Conservation (phyloP, 2,888 invertebrate species). For the Unio pictorum region DNA sequence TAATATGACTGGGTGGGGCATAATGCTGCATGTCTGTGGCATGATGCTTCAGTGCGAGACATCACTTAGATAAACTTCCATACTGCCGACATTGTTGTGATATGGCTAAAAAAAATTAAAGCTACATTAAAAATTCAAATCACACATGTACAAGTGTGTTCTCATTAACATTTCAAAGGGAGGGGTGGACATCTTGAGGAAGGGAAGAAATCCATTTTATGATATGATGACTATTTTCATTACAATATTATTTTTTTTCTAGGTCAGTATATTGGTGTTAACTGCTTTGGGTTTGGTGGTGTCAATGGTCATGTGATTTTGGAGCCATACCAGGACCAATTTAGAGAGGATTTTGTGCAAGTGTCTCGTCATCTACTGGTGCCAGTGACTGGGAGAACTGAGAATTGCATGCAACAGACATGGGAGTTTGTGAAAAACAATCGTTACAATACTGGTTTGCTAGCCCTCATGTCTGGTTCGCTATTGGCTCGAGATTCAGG, state of each 20-base stretch:
- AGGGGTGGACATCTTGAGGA: no score
- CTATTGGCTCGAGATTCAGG: constrained; percentile 34
- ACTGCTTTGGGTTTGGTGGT: constrained; percentile 97
- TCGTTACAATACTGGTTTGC: constrained; percentile 19
- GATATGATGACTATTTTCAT: background rate
- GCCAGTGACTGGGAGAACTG: constrained; percentile 34
- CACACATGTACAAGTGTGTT: no score
- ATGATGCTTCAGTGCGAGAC: no score
- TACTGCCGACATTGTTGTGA: no score
- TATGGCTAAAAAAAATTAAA: no score
- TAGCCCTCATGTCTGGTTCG: constrained; percentile 33
- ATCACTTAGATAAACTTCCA: no score
- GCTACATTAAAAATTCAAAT: no score
- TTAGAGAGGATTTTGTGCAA: constrained; percentile 20
- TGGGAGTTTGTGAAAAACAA: constrained; percentile 33
- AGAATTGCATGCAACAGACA: constrained; percentile 21
- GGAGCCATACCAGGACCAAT: constrained; percentile 35
- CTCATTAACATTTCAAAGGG: no score
- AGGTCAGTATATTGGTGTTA: constrained; percentile 85
- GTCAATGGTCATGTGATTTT: constrained; percentile 63
- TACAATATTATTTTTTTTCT: constrained; percentile 2
- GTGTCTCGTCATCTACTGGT: constrained; percentile 24
- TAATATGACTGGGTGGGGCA: no score
- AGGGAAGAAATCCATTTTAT: no score
- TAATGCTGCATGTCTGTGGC: no score